Base-by-base conservation (phyloP, 2,888 invertebrate genomes). In the Drosophila austrosaltans region DNA sequence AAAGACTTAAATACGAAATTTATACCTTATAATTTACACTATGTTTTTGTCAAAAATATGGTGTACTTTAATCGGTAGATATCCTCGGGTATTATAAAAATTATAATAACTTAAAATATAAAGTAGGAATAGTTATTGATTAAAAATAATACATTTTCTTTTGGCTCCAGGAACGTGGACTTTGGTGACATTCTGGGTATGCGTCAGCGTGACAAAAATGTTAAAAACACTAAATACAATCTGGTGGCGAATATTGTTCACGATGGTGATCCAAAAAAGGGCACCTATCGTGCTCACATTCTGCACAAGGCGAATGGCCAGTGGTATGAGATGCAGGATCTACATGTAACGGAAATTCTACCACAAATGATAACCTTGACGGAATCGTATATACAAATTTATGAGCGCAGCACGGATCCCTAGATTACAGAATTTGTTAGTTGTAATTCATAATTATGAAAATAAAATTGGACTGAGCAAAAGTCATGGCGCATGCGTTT, bases 331-430 rank as follows among this genome's bases (percentile, higher is more conserved):
- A 94, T 98, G 97, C 98, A 98, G 93, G 99, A 99, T 94, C 94
- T 99, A 65, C 99, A 99, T 91, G 99, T 99, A 0, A 98, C 97
- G 6, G 98, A 98, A 92, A 99, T 99, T 89, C 93, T 99, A 69
- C 99, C 99, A 3, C 99, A 99, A 93, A 99, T 99, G 99, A 99
- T 99, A 72, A 99, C 99, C 0, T 94, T 99, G 22, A 99, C 99
- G 1, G 99, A 99, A 93, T 98, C 99, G 3, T 99, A 99, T 91
- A 98, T 99, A 90, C 99, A 99, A 92, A 95, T 96, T 84, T 96
- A 96, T 93, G 95, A 96, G 66, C 89, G 87, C 40, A 86, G 90
- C 69, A 53, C 70, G 7, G 91, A 91, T 7, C 67, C 78, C 32
- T 74, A 57, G 56, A 10, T 20, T 36, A 57, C 8, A 36, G 3